Evolutionary conservation across 2,113 vertebrate species (phyloP), one percentile per base, ranked within the genome.

Genomic region (Sapajus apella): DNA sequence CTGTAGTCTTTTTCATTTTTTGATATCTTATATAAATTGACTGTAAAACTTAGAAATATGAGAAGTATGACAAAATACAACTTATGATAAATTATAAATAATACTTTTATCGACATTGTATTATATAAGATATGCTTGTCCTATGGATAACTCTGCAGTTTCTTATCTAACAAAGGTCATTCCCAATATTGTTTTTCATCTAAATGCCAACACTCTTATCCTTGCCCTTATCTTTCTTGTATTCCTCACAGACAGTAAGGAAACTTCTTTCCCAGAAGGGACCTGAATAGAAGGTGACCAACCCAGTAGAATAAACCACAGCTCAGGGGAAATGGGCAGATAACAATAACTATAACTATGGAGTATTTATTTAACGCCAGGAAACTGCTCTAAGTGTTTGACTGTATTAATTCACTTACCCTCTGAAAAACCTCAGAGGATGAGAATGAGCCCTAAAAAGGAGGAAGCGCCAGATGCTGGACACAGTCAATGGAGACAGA

Each of bases 141-240:
- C 37, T 94, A 16, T 68, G 47, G 17, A 45, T 82, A 80, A 82
- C 40, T 40, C 56, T 20, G 8, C 50, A 56, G 66, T 66, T 85
- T 92, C 35, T 90, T 85, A 90, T 23, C 76, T 92, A 92, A 61
- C 32, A 95, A 94, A 93, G 27, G 32, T 93, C 68, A 90, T 14
- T 93, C 75, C 37, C 50, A 58, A 58, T 77, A 56, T 47, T 95
- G 50, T 45, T 73, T 89, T 91, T 95, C 83, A 90, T 32, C 30
- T 77, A 92, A 90, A 94, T 87, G 90, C 35, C 70, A 81, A 66
- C 37, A 76, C 45, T 89, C 5, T 50, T 86, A 52, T n/a, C 6
- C 77, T 97, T 80, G 14, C 3, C 96, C 64, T 84, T 35, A 91
- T 72, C 52, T 89, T 92, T 66, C 91, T 73, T 77, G 7, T 70